phyloP scores from a whole-genome alignment of 2,797 vertebrate species.

The Calcarius lapponicus region DNA sequence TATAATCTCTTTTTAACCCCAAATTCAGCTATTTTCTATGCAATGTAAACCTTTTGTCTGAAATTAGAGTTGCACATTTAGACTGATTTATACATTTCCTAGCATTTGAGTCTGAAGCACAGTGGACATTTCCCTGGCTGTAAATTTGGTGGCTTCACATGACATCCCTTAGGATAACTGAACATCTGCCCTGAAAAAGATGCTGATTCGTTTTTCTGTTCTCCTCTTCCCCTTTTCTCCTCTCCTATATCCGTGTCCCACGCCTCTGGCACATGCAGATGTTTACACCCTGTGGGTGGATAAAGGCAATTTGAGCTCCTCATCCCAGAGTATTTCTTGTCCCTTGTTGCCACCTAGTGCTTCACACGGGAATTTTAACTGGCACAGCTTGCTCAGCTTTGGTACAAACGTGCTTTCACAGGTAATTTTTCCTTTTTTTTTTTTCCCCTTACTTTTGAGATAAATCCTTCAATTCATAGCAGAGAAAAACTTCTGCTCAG shows the following conservation, averaged over 20 bases:
- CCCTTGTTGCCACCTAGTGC: constrained; percentile 58
- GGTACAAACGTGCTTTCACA: background rate
- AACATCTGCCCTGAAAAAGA: background rate
- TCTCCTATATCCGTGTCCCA: background rate
- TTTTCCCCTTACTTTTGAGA: background rate
- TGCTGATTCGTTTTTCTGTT: background rate
- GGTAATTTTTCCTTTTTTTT: background rate
- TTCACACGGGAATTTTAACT: background rate
- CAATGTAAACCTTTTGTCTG: background rate
- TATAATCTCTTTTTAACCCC: background rate
- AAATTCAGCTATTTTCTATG: background rate
- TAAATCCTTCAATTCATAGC: background rate
- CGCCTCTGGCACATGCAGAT: background rate
- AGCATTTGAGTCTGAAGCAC: background rate
- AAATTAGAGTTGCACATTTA: background rate
- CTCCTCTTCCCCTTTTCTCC: background rate
- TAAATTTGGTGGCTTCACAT: background rate
- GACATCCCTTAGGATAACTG: background rate
- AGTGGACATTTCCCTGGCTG: background rate
- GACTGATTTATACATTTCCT: background rate
- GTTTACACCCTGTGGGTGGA: background rate
- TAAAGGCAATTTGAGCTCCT: rapidly evolving
- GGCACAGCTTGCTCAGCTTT: background rate
- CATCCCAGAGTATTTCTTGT: background rate
- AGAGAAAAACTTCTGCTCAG: background rate